Percentiles rank a stretch among this genome's conserved stretches.
These are phyloP conservation scores for Eulemur rubriventer DNA, from an alignment of 2,797 vertebrate species.

Conservation along the genomic window DNA sequence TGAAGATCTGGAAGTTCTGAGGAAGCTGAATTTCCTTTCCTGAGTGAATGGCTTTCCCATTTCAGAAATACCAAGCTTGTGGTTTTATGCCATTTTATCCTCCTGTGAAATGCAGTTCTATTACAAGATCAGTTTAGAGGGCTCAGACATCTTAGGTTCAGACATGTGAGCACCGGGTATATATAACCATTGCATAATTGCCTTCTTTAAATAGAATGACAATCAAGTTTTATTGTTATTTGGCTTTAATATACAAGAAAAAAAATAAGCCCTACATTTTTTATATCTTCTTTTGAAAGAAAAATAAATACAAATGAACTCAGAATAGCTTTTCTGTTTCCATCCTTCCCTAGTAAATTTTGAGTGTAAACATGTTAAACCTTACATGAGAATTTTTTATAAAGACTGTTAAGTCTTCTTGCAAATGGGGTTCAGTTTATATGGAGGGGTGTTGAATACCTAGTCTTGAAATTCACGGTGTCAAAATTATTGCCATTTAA, in stretches of 20 bases:
- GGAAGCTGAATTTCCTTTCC: neutral
- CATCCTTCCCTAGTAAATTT: neutral
- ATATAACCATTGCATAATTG: neutral
- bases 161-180: neutral
- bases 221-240: conserved; percentile 28
- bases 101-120: neutral
- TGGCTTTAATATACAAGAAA: neutral
- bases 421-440: neutral
- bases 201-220: conserved; percentile 38
- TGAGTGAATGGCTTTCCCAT: neutral
- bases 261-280: neutral
- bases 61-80: conserved; percentile 1
- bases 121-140: neutral
- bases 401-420: conserved; percentile 33
- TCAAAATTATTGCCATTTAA: conserved; percentile 71
- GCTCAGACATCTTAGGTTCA: neutral
- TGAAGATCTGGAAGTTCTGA: neutral
- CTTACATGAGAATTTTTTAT: neutral
- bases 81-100: neutral
- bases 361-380: neutral
- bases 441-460: neutral
- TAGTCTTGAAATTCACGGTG: conserved; percentile 62
- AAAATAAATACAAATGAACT: neutral
- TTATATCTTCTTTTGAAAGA: conserved; percentile 27
- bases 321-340: conserved; percentile 19